Percentiles rank a stretch among this genome's conserved stretches.
These are phyloP conservation scores for Pteruthius melanotis DNA, from an alignment of 2,113 vertebrate genomes.

Conservation along the genomic window DNA sequence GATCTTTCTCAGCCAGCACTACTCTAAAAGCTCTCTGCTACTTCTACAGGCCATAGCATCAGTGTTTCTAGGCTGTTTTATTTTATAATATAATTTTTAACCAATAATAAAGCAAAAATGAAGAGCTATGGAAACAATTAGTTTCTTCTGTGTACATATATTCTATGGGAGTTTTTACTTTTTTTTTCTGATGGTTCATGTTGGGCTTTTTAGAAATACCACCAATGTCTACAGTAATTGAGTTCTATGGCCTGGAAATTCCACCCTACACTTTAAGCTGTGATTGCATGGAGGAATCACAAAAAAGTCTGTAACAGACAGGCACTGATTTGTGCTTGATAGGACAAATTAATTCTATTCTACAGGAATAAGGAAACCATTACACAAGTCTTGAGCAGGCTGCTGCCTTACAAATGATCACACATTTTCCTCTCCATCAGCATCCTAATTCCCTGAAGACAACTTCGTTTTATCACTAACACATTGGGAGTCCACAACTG, in stretches of 20 bases:
- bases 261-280: neutral
- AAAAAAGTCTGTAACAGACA: neutral
- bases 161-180: neutral
- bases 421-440: slow-evolving; percentile 51
- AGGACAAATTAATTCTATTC: neutral
- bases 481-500: neutral
- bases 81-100: neutral
- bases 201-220: neutral
- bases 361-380: neutral
- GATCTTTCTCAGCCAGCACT: neutral
- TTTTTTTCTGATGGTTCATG: neutral
- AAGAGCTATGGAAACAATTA: neutral
- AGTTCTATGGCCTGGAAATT: neutral
- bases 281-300: neutral
- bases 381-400: neutral
- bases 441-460: slow-evolving; percentile 44
- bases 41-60: neutral
- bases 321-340: neutral
- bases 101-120: neutral
- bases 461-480: neutral
- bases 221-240: neutral
- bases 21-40: neutral
- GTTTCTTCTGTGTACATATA: neutral
- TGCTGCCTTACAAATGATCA: slow-evolving; percentile 14
- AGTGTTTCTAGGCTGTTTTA: neutral